Evolutionary conservation across 2,888 invertebrate genomes (phyloP).

Genomic region (Thereva nobilitata): DNA sequence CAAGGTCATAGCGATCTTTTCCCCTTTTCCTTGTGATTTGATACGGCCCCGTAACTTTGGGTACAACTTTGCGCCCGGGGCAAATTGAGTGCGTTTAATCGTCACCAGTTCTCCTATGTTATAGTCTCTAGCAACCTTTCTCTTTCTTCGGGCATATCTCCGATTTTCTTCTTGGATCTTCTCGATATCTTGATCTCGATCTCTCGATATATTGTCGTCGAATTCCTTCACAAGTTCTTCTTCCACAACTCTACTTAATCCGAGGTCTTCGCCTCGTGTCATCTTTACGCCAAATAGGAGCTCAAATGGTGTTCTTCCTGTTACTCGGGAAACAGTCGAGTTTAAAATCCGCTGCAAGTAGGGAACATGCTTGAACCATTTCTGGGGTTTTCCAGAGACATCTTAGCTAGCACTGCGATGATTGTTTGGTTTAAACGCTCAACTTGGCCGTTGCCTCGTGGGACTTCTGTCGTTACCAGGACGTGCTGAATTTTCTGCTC

Average conservation of each 20-base stretch:
- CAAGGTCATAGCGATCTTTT: slow-evolving; percentile 11
- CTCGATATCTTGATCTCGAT: slow-evolving; percentile 40
- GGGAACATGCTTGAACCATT: slow-evolving; percentile 4
- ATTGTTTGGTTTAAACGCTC: slow-evolving; percentile 49
- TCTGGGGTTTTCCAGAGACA: slow-evolving; percentile 47
- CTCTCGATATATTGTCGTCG: not conserved
- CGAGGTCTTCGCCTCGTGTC: slow-evolving; percentile 24
- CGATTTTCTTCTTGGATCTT: slow-evolving; percentile 19
- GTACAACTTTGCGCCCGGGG: slow-evolving; percentile 25
- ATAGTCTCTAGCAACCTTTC: not conserved
- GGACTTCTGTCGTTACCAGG: slow-evolving; percentile 45
- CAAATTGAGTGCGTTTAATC: slow-evolving; percentile 6
- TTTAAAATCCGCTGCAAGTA: not conserved
- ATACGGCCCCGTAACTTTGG: slow-evolving; percentile 23
- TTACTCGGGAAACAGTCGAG: not conserved
- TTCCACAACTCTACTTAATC: not conserved
- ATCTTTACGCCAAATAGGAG: not conserved
- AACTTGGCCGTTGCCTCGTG: slow-evolving; percentile 44
- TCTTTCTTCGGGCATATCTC: not conserved
- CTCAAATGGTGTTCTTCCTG: not conserved
- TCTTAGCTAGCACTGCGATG: slow-evolving; percentile 47
- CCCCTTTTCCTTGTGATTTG: not conserved
- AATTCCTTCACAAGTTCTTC: not conserved
- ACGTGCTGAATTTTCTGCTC: slow-evolving; percentile 48
- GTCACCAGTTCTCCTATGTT: slow-evolving; percentile 1